These are phyloP conservation scores for Portevinia maculata DNA, from an alignment of 2,888 invertebrate genomes.

Conservation along the genomic window DNA sequence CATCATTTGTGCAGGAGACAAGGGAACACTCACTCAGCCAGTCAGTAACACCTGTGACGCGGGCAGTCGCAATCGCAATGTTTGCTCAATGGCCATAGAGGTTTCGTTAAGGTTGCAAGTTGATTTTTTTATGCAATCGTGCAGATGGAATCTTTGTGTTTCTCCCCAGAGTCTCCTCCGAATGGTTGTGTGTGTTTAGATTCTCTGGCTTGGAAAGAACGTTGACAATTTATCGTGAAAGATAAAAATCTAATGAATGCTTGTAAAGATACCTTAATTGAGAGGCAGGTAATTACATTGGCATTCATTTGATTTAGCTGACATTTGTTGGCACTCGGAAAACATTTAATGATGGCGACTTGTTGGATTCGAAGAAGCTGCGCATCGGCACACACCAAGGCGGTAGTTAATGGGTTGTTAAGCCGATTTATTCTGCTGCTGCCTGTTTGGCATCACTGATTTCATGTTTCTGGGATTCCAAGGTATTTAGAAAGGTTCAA, in stretches of 20 bases:
- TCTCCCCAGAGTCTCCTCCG: neutral
- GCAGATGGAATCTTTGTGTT: slow-evolving; percentile 25
- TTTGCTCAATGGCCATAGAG: slow-evolving; percentile 55
- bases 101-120: slow-evolving; percentile 46
- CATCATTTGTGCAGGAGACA: slow-evolving; percentile 33
- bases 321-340: slow-evolving; percentile 63
- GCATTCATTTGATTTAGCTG: slow-evolving; percentile 73
- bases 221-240: slow-evolving; percentile 72
- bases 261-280: slow-evolving; percentile 70
- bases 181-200: slow-evolving; percentile 7
- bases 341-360: slow-evolving; percentile 42
- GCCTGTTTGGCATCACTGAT: too few relatives aligned
- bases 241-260: slow-evolving; percentile 72
- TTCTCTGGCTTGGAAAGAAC: slow-evolving; percentile 44
- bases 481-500: too few relatives aligned
- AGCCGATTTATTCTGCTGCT: too few relatives aligned
- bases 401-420: neutral
- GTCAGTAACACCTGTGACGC: slow-evolving; percentile 61
- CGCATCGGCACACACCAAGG: neutral
- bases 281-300: slow-evolving; percentile 69
- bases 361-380: slow-evolving; percentile 4
- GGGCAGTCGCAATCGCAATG: slow-evolving; percentile 28
- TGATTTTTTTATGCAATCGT: slow-evolving; percentile 28
- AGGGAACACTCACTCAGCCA: slow-evolving; percentile 16
- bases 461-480: too few relatives aligned